A percentile compares a stretch with the other conserved stretches of the same genome.
Conservation (phyloP, 2,797 vertebrate genomes). For the Caiman crocodilus region DNA sequence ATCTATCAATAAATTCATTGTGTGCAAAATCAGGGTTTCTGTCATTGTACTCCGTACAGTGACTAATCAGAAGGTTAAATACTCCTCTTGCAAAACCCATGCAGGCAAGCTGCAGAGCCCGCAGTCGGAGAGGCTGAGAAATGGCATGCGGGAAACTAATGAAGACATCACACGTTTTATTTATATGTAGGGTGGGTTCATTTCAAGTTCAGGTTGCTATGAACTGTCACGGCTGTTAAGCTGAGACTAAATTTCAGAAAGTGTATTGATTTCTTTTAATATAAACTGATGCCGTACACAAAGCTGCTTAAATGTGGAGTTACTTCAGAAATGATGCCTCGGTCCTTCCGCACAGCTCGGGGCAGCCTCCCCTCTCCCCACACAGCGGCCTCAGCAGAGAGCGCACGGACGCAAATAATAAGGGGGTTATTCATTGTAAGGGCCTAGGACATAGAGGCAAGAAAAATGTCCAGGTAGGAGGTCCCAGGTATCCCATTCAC, state of each 20-base stretch:
- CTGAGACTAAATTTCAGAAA: constrained; percentile 72
- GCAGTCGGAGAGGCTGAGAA: constrained; percentile 66
- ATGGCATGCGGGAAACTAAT: constrained; percentile 57
- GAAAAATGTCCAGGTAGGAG: not conserved
- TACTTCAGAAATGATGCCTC: constrained; percentile 56
- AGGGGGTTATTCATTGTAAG: not conserved
- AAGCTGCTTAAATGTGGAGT: constrained; percentile 63
- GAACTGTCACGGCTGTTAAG: constrained; percentile 83
- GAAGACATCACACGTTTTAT: constrained; percentile 61
- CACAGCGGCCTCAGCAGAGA: not conserved
- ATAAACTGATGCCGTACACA: constrained; percentile 62
- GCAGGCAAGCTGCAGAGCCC: constrained; percentile 56
- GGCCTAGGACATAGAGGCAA: rapidly evolving
- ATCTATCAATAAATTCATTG: constrained; percentile 92
- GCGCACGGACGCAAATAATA: not conserved
- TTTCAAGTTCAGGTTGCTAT: constrained; percentile 86
- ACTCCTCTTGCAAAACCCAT: constrained; percentile 67
- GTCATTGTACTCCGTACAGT: constrained; percentile 80
- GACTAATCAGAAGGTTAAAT: constrained; percentile 81
- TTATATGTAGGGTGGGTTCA: constrained; percentile 86
- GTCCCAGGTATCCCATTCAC: not conserved
- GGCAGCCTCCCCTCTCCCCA: not conserved
- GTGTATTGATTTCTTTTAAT: constrained; percentile 70
- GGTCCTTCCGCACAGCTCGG: not conserved
- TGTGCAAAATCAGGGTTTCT: constrained; percentile 86